A percentile compares a stretch with the other conserved stretches of the same genome.
phyloP scores from a whole-genome alignment of 2,113 vertebrate genomes.

The Channa argus region DNA sequence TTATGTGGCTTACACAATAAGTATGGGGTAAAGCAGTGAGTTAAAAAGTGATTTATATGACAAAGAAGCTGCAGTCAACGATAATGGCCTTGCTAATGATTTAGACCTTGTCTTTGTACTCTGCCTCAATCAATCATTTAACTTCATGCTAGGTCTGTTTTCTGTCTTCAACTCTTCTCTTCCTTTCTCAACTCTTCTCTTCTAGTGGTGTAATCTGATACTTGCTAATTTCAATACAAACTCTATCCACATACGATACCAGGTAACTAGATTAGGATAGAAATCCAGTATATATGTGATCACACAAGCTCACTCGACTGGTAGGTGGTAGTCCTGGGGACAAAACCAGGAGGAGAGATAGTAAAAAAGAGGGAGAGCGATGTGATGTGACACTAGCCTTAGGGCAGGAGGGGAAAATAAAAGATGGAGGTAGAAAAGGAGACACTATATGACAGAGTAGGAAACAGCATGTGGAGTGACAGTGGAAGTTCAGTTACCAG shows the following conservation, averaged over 20 bases:
- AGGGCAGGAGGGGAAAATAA: slow-evolving; percentile 40
- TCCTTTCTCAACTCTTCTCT: not conserved
- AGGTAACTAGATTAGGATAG: not conserved
- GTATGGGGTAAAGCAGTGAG: slow-evolving; percentile 49
- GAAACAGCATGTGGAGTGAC: slow-evolving; percentile 38
- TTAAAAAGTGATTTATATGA: slow-evolving; percentile 73
- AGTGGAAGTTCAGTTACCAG: slow-evolving; percentile 66
- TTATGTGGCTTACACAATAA: slow-evolving; percentile 45
- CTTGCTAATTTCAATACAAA: too few species aligned
- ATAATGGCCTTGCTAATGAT: slow-evolving; percentile 74
- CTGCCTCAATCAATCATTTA: slow-evolving; percentile 67
- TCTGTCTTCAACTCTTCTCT: not conserved
- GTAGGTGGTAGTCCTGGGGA: slow-evolving; percentile 7
- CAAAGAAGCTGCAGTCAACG: slow-evolving; percentile 59
- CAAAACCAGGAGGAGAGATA: not conserved
- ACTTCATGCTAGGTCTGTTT: slow-evolving; percentile 30
- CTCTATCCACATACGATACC: not conserved
- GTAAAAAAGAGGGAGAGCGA: slow-evolving; percentile 31
- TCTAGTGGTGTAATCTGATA: too few species aligned
- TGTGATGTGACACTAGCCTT: slow-evolving; percentile 66
- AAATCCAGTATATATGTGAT: slow-evolving; percentile 1
- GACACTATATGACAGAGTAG: slow-evolving; percentile 38
- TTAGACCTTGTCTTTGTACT: slow-evolving; percentile 71
- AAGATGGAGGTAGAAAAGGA: slow-evolving; percentile 28
- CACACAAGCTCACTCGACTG: slow-evolving; percentile 21